A percentile compares a stretch with the other conserved stretches of the same genome.
Evolutionary conservation across 1,140 invertebrate genomes (phyloP).

Genomic region (Drosophila santomea): DNA sequence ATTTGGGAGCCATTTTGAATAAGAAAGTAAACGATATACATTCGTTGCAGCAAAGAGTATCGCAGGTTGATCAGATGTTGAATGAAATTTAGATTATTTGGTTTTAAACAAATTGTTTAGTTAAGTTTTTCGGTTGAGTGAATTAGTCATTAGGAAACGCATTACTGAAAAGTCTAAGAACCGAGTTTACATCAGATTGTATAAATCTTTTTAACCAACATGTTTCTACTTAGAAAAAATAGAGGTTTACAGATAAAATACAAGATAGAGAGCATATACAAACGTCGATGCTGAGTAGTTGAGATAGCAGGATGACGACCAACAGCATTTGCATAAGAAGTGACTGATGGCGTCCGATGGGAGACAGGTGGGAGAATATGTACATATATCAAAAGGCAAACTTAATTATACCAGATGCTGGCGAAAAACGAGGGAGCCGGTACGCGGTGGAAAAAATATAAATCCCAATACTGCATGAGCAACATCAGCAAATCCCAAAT

Average conservation of each 20-base stretch:
- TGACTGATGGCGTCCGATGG: conserved; percentile 56
- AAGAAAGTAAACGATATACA: conserved; percentile 37
- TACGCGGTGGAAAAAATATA: conserved; percentile 32
- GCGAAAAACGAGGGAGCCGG: conserved; percentile 36
- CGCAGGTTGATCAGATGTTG: not conserved
- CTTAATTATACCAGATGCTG: conserved; percentile 63
- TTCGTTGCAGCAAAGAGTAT: conserved; percentile 18
- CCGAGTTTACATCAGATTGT: too few relatives aligned
- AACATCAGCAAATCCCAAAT: conserved; percentile 79
- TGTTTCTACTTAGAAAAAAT: too few relatives aligned
- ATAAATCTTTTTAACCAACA: too few relatives aligned
- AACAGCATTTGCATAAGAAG: conserved; percentile 60
- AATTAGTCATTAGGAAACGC: too few relatives aligned
- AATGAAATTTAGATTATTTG: too few relatives aligned
- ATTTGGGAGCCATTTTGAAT: conserved; percentile 41
- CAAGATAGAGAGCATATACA: conserved; percentile 1
- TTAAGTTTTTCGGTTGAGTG: too few relatives aligned
- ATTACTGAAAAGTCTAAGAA: too few relatives aligned
- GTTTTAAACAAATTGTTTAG: too few relatives aligned
- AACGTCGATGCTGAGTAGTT: conserved; percentile 1
- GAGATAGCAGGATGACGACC: conserved; percentile 20
- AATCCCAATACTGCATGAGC: conserved; percentile 68
- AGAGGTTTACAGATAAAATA: not conserved
- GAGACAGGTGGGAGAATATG: conserved; percentile 48
- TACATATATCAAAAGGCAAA: conserved; percentile 58